A percentile compares a stretch with the other conserved stretches of the same genome.
Conservation (phyloP, 1,140 invertebrate species). For the Macrostomum lignano region DNA sequence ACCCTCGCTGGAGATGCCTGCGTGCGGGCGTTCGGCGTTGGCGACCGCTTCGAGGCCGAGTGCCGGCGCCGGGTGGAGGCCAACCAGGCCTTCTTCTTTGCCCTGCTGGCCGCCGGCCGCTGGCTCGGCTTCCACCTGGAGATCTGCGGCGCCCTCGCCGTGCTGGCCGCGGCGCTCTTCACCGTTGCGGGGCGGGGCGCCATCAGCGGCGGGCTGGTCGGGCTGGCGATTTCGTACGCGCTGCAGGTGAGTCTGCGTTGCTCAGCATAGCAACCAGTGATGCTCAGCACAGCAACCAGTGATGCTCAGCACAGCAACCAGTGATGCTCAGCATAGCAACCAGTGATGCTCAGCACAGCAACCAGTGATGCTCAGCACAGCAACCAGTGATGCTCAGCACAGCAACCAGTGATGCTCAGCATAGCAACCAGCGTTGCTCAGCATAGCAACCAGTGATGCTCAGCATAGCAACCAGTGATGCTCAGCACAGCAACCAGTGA, state of each 20-base stretch:
- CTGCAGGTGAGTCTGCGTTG: slow-evolving; percentile 26
- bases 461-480: too few species aligned
- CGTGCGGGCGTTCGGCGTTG: slow-evolving; percentile 29
- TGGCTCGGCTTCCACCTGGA: slow-evolving; percentile 1
- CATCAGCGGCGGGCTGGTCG: not conserved
- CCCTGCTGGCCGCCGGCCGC: not conserved
- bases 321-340: too few species aligned
- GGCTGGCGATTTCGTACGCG: not conserved
- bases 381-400: too few species aligned
- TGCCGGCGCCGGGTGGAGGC: slow-evolving; percentile 14
- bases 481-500: too few species aligned
- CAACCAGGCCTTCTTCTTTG: not conserved
- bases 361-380: too few species aligned
- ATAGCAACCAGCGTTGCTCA: too few species aligned
- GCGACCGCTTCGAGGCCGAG: slow-evolving; percentile 28
- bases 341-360: too few species aligned
- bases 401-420: too few species aligned
- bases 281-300: too few species aligned
- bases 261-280: too few species aligned
- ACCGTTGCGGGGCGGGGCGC: slow-evolving; percentile 42
- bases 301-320: too few species aligned
- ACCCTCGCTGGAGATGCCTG: slow-evolving; percentile 24
- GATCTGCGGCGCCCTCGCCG: slow-evolving; percentile 31
- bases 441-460: too few species aligned
- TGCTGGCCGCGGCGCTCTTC: slow-evolving; percentile 58